Evolutionary conservation across 1,140 invertebrate genomes (phyloP).

Genomic region (Pseudomyrmex flavicornis): DNA sequence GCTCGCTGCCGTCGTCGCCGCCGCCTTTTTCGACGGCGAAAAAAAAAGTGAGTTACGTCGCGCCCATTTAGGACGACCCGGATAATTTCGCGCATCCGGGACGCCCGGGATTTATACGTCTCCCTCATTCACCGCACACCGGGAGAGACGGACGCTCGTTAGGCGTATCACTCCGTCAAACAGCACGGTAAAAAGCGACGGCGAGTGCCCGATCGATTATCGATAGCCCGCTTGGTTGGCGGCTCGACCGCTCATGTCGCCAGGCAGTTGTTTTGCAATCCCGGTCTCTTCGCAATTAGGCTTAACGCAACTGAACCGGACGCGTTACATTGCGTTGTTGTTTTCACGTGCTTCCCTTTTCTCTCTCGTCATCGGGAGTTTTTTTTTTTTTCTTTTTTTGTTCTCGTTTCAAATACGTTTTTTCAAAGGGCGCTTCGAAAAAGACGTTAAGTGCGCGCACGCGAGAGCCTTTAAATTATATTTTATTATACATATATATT

Average conservation of each 20-base stretch:
- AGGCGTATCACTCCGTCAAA: conserved; percentile 52
- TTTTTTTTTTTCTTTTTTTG: not conserved
- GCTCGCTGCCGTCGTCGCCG: not conserved
- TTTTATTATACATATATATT: not conserved
- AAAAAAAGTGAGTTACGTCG: conserved; percentile 40
- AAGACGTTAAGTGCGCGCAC: no score
- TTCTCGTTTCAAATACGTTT: not conserved
- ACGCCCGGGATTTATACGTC: conserved; percentile 39
- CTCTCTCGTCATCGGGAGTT: not conserved
- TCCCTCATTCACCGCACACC: not conserved
- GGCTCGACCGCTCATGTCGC: not conserved
- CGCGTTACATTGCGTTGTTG: conserved; percentile 3
- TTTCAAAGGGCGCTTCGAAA: no score
- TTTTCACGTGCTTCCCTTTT: not conserved
- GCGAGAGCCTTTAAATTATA: not conserved
- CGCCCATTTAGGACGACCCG: conserved; percentile 44
- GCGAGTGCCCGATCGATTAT: conserved; percentile 48
- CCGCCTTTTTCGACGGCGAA: conserved; percentile 8
- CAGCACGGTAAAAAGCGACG: conserved; percentile 46
- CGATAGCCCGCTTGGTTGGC: conserved; percentile 9
- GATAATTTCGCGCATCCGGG: conserved; percentile 45
- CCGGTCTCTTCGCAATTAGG: conserved; percentile 35
- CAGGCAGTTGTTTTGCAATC: conserved; percentile 41
- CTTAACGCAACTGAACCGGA: not conserved
- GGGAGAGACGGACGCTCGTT: conserved; percentile 33